phyloP scores from a whole-genome alignment of 2,113 vertebrate genomes.

The Phyllostomus hastatus region DNA sequence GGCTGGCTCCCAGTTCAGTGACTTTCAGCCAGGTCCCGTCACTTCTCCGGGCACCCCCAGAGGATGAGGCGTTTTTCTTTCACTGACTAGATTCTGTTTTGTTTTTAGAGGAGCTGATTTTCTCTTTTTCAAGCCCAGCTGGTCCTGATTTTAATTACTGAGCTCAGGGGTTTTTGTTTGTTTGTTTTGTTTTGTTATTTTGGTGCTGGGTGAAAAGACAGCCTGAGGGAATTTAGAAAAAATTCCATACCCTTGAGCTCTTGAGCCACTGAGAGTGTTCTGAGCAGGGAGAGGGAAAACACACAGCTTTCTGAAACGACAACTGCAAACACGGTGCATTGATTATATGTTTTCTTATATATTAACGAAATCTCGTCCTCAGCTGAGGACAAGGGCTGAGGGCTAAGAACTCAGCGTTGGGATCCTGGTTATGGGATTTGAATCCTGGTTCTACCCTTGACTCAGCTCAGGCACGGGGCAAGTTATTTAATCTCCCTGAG shows the following conservation, averaged over 20 bases:
- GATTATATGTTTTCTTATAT: neutral
- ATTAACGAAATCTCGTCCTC: neutral
- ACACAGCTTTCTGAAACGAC: neutral
- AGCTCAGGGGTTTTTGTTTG: neutral
- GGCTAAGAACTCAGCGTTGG: neutral
- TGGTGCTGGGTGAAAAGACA: conserved; percentile 27
- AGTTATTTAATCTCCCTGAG: neutral
- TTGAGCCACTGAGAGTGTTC: neutral
- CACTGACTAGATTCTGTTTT: neutral
- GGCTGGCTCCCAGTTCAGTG: neutral
- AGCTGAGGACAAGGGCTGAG: neutral
- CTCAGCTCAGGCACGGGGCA: neutral
- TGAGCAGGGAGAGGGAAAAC: conserved; percentile 9
- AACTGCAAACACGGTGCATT: neutral
- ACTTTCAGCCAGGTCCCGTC: neutral
- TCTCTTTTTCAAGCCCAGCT: neutral
- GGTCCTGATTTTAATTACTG: conserved; percentile 32
- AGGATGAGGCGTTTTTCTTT: neutral
- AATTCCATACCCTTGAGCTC: conserved; percentile 33
- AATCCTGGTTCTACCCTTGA: neutral
- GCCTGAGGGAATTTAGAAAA: conserved; percentile 38
- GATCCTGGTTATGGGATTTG: neutral
- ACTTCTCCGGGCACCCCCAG: neutral
- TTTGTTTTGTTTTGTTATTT: no score
- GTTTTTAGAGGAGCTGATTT: neutral